These are phyloP conservation scores for Columbina picui DNA, from an alignment of 2,113 vertebrate genomes.

Conservation along the genomic window DNA sequence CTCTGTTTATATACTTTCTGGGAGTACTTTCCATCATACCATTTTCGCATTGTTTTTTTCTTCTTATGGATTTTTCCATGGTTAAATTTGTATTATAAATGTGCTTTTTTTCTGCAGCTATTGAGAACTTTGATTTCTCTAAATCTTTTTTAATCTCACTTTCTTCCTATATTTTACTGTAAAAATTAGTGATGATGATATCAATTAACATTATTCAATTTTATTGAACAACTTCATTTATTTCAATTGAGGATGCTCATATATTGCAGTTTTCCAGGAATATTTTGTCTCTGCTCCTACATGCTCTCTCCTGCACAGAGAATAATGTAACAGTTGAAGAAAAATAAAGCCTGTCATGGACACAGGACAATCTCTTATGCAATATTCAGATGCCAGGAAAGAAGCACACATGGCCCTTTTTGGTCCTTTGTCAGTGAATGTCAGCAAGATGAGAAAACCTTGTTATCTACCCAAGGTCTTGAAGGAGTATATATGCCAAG, in stretches of 20 bases:
- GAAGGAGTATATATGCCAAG: not conserved
- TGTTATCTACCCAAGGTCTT: not conserved
- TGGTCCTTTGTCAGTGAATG: not conserved
- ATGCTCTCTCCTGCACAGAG: not conserved
- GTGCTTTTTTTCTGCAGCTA: not conserved
- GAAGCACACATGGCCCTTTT: not conserved
- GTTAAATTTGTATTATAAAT: slow-evolving; percentile 5
- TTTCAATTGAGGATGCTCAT: not conserved
- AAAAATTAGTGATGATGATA: not conserved
- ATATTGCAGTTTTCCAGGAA: not conserved
- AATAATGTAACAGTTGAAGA: not conserved
- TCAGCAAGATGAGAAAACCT: not conserved
- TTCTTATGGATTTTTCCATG: slow-evolving; percentile 36
- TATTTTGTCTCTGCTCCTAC: not conserved
- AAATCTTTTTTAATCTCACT: not conserved
- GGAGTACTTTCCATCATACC: slow-evolving; percentile 6
- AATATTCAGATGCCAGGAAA: not conserved
- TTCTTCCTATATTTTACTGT: not conserved
- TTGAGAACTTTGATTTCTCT: not conserved
- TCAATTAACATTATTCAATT: not conserved
- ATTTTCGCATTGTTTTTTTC: slow-evolving; percentile 22
- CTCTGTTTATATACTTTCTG: slow-evolving; percentile 55
- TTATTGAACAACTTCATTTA: not conserved
- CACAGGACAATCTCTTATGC: not conserved
- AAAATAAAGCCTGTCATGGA: not conserved